Percentiles rank a stretch among this genome's conserved stretches.
Evolutionary conservation across 2,113 vertebrate species (phyloP).

Genomic region (Nothoprocta perdicaria): DNA sequence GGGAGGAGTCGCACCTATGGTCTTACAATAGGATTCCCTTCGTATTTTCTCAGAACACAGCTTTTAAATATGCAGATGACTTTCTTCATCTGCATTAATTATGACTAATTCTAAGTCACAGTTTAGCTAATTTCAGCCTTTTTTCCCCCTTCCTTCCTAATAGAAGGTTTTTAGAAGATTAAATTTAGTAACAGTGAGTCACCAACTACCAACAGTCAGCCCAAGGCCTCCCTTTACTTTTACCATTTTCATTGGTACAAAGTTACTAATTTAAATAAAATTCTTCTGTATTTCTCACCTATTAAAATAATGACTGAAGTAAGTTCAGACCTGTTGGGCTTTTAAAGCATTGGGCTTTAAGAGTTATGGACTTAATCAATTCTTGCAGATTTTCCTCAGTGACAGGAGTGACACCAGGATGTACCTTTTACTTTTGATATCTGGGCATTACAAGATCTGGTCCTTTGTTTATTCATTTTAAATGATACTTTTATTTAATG

Average conservation of each 20-base stretch:
- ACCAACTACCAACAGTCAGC: neutral
- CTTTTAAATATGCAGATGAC: neutral
- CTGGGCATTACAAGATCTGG: neutral
- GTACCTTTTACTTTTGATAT: neutral
- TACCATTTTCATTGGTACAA: neutral
- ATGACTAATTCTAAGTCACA: neutral
- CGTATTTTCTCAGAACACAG: neutral
- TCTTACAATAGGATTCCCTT: neutral
- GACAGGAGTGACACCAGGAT: neutral
- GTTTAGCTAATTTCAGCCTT: neutral
- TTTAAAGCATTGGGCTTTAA: neutral
- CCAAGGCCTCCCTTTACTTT: neutral
- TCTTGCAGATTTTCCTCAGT: neutral
- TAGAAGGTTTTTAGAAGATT: neutral
- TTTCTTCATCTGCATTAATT: neutral
- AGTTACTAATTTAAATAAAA: neutral
- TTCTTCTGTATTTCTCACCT: neutral
- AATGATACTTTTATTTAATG: constrained; percentile 4
- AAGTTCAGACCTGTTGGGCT: neutral
- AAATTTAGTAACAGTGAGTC: neutral
- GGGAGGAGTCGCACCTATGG: neutral
- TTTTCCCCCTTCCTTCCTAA: rapidly evolving
- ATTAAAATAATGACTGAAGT: neutral
- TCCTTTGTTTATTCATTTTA: neutral
- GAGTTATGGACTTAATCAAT: rapidly evolving